These are phyloP conservation scores for Lobophora halterata DNA, from an alignment of 2,888 invertebrate genomes.

Conservation along the genomic window DNA sequence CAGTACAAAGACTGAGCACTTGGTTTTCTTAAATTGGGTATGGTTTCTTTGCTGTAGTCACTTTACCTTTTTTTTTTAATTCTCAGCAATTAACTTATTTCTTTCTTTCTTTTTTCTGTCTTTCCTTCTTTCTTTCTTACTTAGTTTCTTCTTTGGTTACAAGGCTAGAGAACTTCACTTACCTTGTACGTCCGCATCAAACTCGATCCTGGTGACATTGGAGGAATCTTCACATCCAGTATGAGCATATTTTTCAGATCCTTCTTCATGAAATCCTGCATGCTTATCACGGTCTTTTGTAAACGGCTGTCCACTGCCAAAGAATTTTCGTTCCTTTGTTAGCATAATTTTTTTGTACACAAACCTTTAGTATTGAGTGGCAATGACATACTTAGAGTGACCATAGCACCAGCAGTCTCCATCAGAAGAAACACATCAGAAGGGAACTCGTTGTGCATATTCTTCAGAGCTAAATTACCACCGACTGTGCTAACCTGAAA, in stretches of 20 bases:
- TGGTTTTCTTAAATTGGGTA: too few species aligned
- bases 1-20: too few species aligned
- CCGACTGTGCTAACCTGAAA: constrained; percentile 84
- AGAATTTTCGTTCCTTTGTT: neutral
- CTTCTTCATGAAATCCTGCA: constrained; percentile 59
- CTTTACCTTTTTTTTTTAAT: too few species aligned
- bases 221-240: constrained; percentile 65
- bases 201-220: constrained; percentile 53
- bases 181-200: constrained; percentile 70
- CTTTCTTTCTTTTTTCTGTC: too few species aligned
- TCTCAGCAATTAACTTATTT: too few species aligned
- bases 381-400: constrained; percentile 69
- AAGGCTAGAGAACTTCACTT: constrained; percentile 10
- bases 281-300: constrained; percentile 39
- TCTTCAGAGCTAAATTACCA: constrained; percentile 85
- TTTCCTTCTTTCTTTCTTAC: too few species aligned
- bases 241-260: constrained; percentile 70
- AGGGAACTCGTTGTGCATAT: constrained; percentile 84
- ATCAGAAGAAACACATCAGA: constrained; percentile 86
- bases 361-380: neutral
- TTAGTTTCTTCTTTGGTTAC: too few species aligned
- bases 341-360: too few species aligned
- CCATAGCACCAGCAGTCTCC: constrained; percentile 79
- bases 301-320: constrained; percentile 51
- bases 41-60: too few species aligned